phyloP scores from a whole-genome alignment of 2,113 vertebrate genomes.

The Mustela lutreola region DNA sequence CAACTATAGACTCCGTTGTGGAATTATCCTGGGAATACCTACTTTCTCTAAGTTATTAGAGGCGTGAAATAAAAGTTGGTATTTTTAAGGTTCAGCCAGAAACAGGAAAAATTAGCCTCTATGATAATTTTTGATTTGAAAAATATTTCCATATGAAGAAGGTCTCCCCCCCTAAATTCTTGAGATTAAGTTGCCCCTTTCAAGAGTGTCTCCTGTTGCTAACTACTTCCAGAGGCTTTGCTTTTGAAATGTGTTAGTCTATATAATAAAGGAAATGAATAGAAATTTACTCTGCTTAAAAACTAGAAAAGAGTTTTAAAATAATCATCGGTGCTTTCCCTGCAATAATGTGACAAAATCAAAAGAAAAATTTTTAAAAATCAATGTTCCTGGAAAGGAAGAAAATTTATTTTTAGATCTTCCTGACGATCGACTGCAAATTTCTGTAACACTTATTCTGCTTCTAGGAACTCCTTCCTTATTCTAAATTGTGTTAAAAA shows the following conservation, averaged over 20 bases:
- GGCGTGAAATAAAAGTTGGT: neutral
- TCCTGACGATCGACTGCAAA: neutral
- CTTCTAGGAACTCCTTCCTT: neutral
- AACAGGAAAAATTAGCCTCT: neutral
- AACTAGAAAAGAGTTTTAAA: slow-evolving; percentile 32
- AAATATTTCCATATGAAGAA: neutral
- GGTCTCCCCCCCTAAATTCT: neutral
- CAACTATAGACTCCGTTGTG: neutral
- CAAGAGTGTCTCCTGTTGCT: neutral
- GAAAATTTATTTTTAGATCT: neutral
- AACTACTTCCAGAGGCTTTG: neutral
- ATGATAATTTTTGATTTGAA: slow-evolving; percentile 18
- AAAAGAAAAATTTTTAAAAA: neutral
- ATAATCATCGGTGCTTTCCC: neutral
- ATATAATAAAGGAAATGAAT: neutral
- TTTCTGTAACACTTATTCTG: neutral
- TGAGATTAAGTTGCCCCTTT: neutral
- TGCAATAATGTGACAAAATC: neutral
- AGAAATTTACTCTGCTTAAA: neutral
- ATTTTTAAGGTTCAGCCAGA: slow-evolving; percentile 30
- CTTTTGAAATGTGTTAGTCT: slow-evolving; percentile 13
- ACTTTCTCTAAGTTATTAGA: slow-evolving; percentile 5
- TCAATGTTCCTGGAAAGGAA: neutral
- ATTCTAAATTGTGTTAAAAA: neutral
- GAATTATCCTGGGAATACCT: neutral